phyloP scores from a whole-genome alignment of 2,797 vertebrate species.

The Eurystomus glaucurus region DNA sequence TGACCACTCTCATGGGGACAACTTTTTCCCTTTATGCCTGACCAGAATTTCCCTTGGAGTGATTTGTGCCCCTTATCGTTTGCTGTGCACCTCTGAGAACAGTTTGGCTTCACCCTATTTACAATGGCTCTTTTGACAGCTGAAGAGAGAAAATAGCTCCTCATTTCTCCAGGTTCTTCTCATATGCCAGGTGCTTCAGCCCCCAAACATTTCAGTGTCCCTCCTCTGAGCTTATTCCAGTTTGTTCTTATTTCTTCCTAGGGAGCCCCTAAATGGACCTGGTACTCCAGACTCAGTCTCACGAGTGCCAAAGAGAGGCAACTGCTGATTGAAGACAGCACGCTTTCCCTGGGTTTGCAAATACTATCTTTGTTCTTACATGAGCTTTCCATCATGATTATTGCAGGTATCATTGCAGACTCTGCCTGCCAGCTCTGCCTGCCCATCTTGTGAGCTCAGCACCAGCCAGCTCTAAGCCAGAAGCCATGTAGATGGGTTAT shows the following conservation, averaged over 20 bases:
- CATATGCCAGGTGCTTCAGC: background rate
- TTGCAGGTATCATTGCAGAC: background rate
- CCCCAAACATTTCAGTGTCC: background rate
- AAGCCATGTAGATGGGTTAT: accelerated
- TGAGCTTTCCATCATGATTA: background rate
- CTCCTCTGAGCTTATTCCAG: background rate
- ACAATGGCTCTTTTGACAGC: background rate
- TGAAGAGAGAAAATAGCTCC: background rate
- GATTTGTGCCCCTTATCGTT: background rate
- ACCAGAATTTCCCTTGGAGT: background rate
- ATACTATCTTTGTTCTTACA: background rate
- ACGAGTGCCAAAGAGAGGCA: background rate
- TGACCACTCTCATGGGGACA: background rate
- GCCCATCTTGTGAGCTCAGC: background rate
- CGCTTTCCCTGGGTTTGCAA: background rate
- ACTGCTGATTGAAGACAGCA: background rate
- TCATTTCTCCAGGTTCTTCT: background rate
- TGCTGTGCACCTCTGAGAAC: background rate
- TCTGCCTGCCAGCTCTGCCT: background rate
- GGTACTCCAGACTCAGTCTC: background rate
- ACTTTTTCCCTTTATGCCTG: background rate
- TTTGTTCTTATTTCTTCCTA: background rate
- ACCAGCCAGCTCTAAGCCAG: background rate
- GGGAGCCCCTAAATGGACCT: background rate
- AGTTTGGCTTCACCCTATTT: background rate